A percentile compares a stretch with the other conserved stretches of the same genome.
Evolutionary conservation across 2,797 vertebrate species (phyloP).

Genomic region (Melanogrammus aeglefinus): DNA sequence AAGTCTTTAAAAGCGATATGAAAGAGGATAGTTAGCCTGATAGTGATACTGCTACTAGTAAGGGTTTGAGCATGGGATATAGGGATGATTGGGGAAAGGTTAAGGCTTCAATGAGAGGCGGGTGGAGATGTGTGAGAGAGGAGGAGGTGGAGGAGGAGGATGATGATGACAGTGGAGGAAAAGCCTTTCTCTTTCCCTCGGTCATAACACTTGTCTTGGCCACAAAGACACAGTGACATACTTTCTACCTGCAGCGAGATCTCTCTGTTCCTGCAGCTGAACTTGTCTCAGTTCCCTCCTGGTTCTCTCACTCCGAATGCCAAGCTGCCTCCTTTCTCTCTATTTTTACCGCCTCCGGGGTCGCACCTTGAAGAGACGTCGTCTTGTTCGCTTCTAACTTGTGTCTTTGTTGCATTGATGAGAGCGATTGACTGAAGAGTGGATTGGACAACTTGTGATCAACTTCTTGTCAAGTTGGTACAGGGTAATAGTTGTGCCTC

Average conservation of each 20-base stretch:
- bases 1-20: background rate
- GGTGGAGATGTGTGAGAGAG: slow-evolving; percentile 15
- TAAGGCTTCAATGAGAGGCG: slow-evolving; percentile 24
- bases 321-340: background rate
- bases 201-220: slow-evolving; percentile 28
- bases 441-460: background rate
- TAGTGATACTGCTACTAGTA: background rate
- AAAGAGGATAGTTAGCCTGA: background rate
- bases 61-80: background rate
- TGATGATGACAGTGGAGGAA: slow-evolving; percentile 29
- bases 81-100: background rate
- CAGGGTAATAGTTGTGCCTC: background rate
- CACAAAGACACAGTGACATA: slow-evolving; percentile 46
- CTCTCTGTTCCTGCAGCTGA: background rate
- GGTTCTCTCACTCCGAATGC: background rate
- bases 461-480: background rate
- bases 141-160: background rate
- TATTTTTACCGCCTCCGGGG: background rate
- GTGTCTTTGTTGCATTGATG: background rate
- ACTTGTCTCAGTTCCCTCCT: background rate
- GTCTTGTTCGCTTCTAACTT: background rate
- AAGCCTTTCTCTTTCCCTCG: slow-evolving; percentile 47
- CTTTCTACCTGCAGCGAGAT: slow-evolving; percentile 39
- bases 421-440: background rate
- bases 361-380: background rate